A percentile compares a stretch with the other conserved stretches of the same genome.
These are phyloP conservation scores for Sphyrna mokarran DNA, from an alignment of 2,113 vertebrate species.

Conservation along the genomic window DNA sequence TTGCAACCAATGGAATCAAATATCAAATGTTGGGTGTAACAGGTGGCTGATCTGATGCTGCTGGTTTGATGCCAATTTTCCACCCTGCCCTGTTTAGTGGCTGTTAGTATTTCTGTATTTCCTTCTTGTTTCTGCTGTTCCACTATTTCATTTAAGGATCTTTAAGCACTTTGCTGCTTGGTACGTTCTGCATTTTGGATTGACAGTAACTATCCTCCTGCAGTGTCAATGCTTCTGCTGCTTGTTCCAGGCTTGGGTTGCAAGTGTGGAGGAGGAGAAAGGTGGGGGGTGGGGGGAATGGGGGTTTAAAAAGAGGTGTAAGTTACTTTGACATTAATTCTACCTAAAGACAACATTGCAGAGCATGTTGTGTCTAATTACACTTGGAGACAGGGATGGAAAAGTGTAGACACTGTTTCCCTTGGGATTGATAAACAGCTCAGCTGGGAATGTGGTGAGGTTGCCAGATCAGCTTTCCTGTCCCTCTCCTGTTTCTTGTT, in stretches of 20 bases:
- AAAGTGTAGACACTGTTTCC: constrained; percentile 36
- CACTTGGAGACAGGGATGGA: constrained; percentile 30
- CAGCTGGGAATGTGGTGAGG: constrained; percentile 71
- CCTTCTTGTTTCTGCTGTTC: background rate
- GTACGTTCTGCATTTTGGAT: background rate
- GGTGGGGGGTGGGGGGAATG: no score
- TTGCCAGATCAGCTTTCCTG: constrained; percentile 49
- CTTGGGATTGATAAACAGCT: constrained; percentile 60
- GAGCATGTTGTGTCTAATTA: constrained; percentile 39
- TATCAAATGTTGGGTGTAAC: background rate
- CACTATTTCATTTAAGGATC: background rate
- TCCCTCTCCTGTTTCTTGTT: constrained; percentile 53
- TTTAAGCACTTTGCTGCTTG: background rate
- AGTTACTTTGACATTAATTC: constrained; percentile 30
- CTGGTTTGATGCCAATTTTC: background rate
- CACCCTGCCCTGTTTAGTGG: background rate
- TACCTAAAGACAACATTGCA: constrained; percentile 27
- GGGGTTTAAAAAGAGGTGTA: constrained; percentile 12
- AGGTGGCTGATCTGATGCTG: background rate
- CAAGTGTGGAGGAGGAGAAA: background rate
- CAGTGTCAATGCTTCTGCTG: background rate
- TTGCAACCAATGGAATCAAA: background rate
- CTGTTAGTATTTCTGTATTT: no score
- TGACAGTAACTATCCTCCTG: background rate
- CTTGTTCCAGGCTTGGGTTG: background rate